Percentiles rank a stretch among this genome's conserved stretches.
Evolutionary conservation across 2,888 invertebrate species (phyloP).

Genomic region (Rhamnusium bicolor): DNA sequence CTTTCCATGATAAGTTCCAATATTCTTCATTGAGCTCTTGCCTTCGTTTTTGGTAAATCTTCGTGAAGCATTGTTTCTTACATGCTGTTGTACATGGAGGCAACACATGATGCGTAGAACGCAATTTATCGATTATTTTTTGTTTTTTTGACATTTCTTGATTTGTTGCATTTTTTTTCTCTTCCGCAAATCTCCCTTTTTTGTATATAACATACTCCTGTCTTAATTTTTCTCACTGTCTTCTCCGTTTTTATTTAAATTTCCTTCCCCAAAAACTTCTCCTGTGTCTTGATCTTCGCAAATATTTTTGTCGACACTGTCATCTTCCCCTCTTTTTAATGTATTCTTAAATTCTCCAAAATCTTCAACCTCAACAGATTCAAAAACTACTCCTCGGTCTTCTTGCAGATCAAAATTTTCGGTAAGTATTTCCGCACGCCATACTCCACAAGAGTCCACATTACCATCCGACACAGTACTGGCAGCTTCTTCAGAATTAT

Average conservation of each 20-base stretch:
- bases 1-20: constrained; percentile 21
- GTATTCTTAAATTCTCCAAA: no score
- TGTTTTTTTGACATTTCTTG: no score
- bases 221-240: constrained; percentile 27
- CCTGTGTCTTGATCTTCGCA: no score
- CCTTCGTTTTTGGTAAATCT: constrained; percentile 30
- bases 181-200: not conserved
- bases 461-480: not conserved
- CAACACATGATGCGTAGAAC: constrained; percentile 6
- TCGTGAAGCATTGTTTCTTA: not conserved
- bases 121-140: no score
- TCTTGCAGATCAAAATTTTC: not conserved
- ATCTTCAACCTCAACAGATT: not conserved
- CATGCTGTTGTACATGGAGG: constrained; percentile 30
- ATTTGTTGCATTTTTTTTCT: no score
- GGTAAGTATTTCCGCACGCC: not conserved
- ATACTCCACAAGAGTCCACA: no score
- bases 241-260: no score
- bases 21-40: constrained; percentile 35
- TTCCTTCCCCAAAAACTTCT: no score
- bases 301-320: no score
- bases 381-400: not conserved
- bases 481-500: not conserved
- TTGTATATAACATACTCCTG: constrained; percentile 16
- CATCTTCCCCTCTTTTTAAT: no score